Conservation (phyloP, 2,797 vertebrate genomes). For the Amniataba percoides region DNA sequence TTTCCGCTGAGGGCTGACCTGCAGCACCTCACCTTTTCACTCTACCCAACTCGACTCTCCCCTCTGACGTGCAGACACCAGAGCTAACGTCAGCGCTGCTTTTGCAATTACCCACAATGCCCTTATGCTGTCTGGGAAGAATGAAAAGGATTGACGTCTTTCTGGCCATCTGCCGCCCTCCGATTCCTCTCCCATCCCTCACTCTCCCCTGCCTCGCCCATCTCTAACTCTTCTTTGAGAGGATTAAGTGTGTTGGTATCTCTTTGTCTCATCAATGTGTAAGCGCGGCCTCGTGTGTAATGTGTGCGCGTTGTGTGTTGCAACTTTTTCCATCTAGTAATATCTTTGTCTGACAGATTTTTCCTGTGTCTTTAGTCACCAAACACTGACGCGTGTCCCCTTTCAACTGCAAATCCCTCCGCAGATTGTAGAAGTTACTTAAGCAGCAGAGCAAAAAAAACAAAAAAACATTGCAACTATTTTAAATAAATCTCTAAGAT, state of each 20-base stretch:
- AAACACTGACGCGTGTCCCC: constrained; percentile 70
- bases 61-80: constrained; percentile 61
- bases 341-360: constrained; percentile 66
- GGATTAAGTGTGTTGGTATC: constrained; percentile 83
- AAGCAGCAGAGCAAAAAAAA: constrained; percentile 57
- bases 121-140: constrained; percentile 81
- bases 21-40: constrained; percentile 9
- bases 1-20: background rate
- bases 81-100: constrained; percentile 66
- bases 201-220: constrained; percentile 47
- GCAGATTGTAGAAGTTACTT: constrained; percentile 55
- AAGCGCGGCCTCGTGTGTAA: constrained; percentile 38
- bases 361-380: constrained; percentile 44
- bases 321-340: constrained; percentile 58
- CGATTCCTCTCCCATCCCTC: constrained; percentile 59
- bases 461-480: constrained; percentile 45
- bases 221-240: constrained; percentile 80
- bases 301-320: constrained; percentile 44
- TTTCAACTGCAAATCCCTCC: constrained; percentile 67
- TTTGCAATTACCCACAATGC: constrained; percentile 69
- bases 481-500: constrained; percentile 78
- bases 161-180: constrained; percentile 84
- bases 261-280: constrained; percentile 70
- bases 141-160: constrained; percentile 83
- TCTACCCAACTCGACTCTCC: constrained; percentile 11